Evolutionary conservation across 2,888 invertebrate species (phyloP).

Genomic region (Hypselothyrea guttata): DNA sequence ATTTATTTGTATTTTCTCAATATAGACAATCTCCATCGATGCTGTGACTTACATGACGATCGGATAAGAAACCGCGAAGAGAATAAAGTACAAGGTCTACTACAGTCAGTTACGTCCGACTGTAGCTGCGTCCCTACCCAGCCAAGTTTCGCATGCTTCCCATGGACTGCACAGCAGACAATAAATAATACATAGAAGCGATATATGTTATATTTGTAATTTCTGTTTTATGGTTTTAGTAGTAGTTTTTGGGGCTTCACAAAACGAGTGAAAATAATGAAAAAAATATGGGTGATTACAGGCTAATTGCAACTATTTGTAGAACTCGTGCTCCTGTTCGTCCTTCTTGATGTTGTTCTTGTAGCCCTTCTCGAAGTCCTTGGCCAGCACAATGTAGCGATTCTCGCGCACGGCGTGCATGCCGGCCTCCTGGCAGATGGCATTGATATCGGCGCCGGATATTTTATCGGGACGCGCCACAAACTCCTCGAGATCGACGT

Average conservation of each 20-base stretch:
- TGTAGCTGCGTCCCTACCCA: too few relatives aligned
- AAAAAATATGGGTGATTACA: background rate
- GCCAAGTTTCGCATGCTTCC: too few relatives aligned
- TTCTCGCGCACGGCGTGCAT: constrained; percentile 99
- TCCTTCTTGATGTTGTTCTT: constrained; percentile 99
- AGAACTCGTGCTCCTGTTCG: constrained; percentile 98
- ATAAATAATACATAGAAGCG: background rate
- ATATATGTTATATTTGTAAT: constrained; percentile 18
- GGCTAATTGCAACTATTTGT: constrained; percentile 87
- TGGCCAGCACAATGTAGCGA: constrained; percentile 97
- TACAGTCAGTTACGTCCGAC: too few relatives aligned
- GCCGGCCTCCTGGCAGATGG: constrained; percentile 99
- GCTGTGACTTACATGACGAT: too few relatives aligned
- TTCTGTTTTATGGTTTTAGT: constrained; percentile 24
- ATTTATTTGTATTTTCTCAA: too few relatives aligned
- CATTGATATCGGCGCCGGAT: constrained; percentile 99
- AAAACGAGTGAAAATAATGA: constrained; percentile 11
- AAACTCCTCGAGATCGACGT: constrained; percentile 99
- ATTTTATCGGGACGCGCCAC: constrained; percentile 99
- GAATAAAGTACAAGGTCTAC: too few relatives aligned
- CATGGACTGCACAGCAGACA: background rate
- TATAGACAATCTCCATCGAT: too few relatives aligned
- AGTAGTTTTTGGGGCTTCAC: constrained; percentile 29
- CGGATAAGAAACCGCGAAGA: too few relatives aligned
- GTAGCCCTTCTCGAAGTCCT: constrained; percentile 99